phyloP scores from a whole-genome alignment of 2,888 invertebrate species.

The Synanthedon myopaeformis region DNA sequence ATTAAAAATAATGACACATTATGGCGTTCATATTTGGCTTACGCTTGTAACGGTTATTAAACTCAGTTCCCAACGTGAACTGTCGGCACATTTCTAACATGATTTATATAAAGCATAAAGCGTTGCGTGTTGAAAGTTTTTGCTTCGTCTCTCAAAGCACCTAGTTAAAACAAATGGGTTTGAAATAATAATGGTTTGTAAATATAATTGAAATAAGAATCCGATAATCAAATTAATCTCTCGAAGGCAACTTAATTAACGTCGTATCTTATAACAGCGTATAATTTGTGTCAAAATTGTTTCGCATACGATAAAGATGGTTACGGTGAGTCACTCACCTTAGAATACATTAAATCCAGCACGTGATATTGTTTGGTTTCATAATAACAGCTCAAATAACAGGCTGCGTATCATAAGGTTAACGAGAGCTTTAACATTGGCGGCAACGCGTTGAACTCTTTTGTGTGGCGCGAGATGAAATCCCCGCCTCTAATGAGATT shows the following conservation, averaged over 20 bases:
- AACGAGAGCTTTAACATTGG: slow-evolving; percentile 42
- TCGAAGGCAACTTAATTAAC: slow-evolving; percentile 56
- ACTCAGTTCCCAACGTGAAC: background rate
- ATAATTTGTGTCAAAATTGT: slow-evolving; percentile 66
- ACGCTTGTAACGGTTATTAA: background rate
- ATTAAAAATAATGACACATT: too few species aligned
- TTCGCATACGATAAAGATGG: slow-evolving; percentile 54
- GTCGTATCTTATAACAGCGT: slow-evolving; percentile 50
- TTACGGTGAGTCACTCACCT: slow-evolving; percentile 44
- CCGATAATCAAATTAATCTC: slow-evolving; percentile 63
- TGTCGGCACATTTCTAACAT: slow-evolving; percentile 3
- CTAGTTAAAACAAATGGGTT: slow-evolving; percentile 41
- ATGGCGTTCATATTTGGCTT: too few species aligned
- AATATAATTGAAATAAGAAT: slow-evolving; percentile 60
- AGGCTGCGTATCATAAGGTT: slow-evolving; percentile 44
- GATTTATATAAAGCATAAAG: slow-evolving; percentile 5
- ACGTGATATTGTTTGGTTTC: slow-evolving; percentile 62
- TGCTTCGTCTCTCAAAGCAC: slow-evolving; percentile 6
- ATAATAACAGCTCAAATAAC: slow-evolving; percentile 54
- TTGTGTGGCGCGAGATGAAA: slow-evolving; percentile 25
- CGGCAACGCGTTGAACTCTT: slow-evolving; percentile 58
- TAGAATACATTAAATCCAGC: slow-evolving; percentile 31
- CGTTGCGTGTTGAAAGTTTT: background rate
- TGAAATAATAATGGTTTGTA: slow-evolving; percentile 45
- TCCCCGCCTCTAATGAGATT: slow-evolving; percentile 32